Conservation (phyloP, 2,888 invertebrate species). For the Drosophila anomalata region DNA sequence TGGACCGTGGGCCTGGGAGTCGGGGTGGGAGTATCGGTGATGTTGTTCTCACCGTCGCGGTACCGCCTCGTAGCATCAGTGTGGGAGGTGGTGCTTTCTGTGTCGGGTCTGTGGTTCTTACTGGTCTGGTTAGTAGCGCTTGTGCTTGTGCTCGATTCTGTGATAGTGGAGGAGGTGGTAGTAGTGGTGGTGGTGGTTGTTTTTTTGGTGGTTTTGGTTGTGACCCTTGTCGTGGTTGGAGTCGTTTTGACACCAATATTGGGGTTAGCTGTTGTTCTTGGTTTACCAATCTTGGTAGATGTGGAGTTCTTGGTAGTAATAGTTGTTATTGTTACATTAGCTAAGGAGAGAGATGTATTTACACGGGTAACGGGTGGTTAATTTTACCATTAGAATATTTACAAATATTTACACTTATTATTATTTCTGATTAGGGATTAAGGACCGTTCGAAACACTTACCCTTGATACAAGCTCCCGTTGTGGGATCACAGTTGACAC, state of each 20-base stretch:
- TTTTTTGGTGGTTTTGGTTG: slow-evolving; percentile 76
- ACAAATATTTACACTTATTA: slow-evolving; percentile 74
- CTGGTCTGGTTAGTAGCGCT: slow-evolving; percentile 73
- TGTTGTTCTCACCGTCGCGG: slow-evolving; percentile 84
- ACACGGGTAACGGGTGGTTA: slow-evolving; percentile 79
- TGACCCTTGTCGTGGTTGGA: slow-evolving; percentile 52
- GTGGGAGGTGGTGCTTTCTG: slow-evolving; percentile 73
- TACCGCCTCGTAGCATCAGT: slow-evolving; percentile 82
- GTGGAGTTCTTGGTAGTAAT: slow-evolving; percentile 78
- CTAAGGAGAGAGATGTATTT: slow-evolving; percentile 83
- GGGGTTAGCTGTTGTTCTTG: slow-evolving; percentile 63
- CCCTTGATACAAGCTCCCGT: slow-evolving; percentile 94
- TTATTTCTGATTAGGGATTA: slow-evolving; percentile 15
- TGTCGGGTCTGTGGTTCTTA: slow-evolving; percentile 46
- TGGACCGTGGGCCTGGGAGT: slow-evolving; percentile 59
- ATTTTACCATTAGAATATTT: slow-evolving; percentile 73
- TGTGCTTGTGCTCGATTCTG: slow-evolving; percentile 70
- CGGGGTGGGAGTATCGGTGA: slow-evolving; percentile 76
- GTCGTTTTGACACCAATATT: slow-evolving; percentile 46
- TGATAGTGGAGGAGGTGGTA: slow-evolving; percentile 44
- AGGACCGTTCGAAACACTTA: slow-evolving; percentile 85
- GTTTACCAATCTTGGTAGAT: slow-evolving; percentile 54
- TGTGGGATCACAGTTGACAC: slow-evolving; percentile 90
- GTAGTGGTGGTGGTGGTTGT: slow-evolving; percentile 61
- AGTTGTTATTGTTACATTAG: slow-evolving; percentile 83